Conservation (phyloP, 2,113 vertebrate genomes). For the Etheostoma cragini region DNA sequence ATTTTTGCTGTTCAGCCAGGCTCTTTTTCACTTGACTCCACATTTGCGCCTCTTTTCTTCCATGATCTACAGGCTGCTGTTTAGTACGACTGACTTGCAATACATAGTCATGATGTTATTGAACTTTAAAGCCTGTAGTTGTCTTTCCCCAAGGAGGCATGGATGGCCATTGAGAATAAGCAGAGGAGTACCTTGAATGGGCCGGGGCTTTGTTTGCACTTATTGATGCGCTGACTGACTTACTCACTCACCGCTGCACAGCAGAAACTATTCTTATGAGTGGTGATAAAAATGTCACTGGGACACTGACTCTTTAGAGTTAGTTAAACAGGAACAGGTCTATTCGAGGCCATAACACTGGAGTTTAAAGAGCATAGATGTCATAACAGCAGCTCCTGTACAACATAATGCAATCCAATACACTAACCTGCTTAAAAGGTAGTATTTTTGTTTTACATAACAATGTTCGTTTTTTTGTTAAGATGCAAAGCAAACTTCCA, state of each 20-base stretch:
- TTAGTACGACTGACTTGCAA: not conserved
- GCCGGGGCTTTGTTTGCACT: constrained; percentile 5
- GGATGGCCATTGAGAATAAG: constrained; percentile 19
- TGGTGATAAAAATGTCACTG: not conserved
- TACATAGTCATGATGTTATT: constrained; percentile 30
- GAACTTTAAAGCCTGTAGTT: constrained; percentile 13
- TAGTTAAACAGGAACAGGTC: not conserved
- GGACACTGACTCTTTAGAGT: not conserved
- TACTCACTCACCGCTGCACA: not conserved
- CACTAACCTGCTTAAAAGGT: not conserved
- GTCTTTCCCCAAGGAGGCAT: constrained; percentile 6
- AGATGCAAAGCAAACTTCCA: no score
- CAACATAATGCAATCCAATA: not conserved
- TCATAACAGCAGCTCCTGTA: not conserved
- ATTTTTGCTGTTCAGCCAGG: not conserved
- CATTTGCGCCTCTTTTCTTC: not conserved
- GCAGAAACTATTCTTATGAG: constrained; percentile 3
- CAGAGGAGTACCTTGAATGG: constrained; percentile 43
- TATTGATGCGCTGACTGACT: not conserved
- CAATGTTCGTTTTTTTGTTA: not conserved
- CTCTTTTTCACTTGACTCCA: not conserved
- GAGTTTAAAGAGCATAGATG: not conserved
- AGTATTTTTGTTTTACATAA: not conserved
- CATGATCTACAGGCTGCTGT: not conserved
- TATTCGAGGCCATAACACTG: not conserved